phyloP scores from a whole-genome alignment of 2,113 vertebrate species.

The Hystrix cristata region DNA sequence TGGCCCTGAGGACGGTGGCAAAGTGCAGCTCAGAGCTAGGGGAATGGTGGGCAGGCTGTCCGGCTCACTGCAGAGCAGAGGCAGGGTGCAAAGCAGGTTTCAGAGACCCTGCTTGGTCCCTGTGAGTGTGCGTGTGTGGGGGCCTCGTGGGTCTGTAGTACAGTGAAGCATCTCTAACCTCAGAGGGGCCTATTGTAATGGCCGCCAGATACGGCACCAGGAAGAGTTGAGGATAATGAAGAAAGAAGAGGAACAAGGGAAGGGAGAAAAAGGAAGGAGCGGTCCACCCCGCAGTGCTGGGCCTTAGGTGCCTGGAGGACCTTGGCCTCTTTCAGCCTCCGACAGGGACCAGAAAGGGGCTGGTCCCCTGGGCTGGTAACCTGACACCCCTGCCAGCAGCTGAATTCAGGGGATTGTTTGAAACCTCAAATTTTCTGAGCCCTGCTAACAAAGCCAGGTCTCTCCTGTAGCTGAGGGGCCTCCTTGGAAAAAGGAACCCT shows the following conservation, averaged over 20 bases:
- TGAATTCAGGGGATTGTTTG: constrained; percentile 55
- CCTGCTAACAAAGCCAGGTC: constrained; percentile 48
- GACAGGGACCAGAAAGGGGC: constrained; percentile 6
- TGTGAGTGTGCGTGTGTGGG: neutral
- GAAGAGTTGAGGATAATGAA: neutral
- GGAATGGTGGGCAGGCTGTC: no score
- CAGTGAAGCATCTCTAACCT: neutral
- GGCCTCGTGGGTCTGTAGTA: neutral
- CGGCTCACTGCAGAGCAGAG: neutral
- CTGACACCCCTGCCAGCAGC: constrained; percentile 49
- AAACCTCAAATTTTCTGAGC: neutral
- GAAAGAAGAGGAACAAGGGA: neutral
- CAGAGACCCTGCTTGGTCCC: neutral
- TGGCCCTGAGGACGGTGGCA: neutral
- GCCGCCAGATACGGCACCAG: neutral
- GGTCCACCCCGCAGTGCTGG: neutral
- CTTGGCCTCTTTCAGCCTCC: constrained; percentile 29
- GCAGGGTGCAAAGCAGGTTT: rapidly evolving
- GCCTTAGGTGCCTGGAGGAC: neutral
- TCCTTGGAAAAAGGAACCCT: constrained; percentile 36
- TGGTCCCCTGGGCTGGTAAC: constrained; percentile 6
- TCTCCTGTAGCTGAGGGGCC: neutral
- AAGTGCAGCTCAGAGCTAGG: neutral
- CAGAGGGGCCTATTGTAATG: neutral
- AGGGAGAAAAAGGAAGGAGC: neutral